phyloP scores from a whole-genome alignment of 2,888 invertebrate genomes.

The Octodonta nipae region DNA sequence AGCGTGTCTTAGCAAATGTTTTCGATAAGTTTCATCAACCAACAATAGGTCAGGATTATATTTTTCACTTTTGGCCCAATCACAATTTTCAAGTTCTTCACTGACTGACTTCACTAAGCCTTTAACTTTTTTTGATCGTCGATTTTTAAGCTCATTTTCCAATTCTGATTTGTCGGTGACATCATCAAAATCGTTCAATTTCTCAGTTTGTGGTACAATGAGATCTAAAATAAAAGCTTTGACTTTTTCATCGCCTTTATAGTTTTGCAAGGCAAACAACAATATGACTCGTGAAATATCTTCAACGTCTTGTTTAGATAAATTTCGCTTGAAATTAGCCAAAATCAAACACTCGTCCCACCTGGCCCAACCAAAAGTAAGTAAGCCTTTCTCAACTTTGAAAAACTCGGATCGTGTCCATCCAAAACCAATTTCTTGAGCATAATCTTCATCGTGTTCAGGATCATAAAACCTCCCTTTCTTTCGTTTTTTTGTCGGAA shows the following conservation, averaged over 20 bases:
- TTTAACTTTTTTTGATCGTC: constrained; percentile 39
- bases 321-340: constrained; percentile 82
- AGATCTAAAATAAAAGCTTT: constrained; percentile 95
- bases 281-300: constrained; percentile 93
- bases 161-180: constrained; percentile 81
- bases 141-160: constrained; percentile 47
- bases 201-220: constrained; percentile 79
- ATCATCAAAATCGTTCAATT: constrained; percentile 59
- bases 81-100: constrained; percentile 52
- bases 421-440: constrained; percentile 37
- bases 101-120: constrained; percentile 27
- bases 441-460: constrained; percentile 53
- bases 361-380: constrained; percentile 95
- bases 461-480: too few species aligned
- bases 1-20: constrained; percentile 89
- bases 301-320: constrained; percentile 84
- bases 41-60: constrained; percentile 87
- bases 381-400: constrained; percentile 87
- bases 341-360: constrained; percentile 89
- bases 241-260: constrained; percentile 95
- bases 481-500: too few species aligned
- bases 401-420: constrained; percentile 95
- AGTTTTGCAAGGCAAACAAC: constrained; percentile 86
- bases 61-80: constrained; percentile 86
- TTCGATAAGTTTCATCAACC: constrained; percentile 91